phyloP scores from a whole-genome alignment of 2,888 invertebrate species.

The Dicranocentrus wangi region DNA sequence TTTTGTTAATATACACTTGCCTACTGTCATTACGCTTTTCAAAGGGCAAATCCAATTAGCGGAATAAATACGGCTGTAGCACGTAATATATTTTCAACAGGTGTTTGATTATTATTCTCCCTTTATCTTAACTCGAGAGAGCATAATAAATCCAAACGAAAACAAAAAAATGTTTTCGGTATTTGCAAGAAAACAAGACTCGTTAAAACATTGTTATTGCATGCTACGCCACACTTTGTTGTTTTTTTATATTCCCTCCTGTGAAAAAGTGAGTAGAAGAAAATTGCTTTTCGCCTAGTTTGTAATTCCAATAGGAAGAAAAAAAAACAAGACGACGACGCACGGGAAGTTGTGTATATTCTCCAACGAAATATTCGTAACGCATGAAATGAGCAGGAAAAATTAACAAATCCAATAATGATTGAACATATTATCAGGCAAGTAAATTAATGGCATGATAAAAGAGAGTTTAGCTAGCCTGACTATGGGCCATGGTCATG shows the following conservation, averaged over 20 bases:
- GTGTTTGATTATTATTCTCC: background rate
- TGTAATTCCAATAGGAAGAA: background rate
- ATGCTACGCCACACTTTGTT: constrained; percentile 2
- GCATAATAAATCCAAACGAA: background rate
- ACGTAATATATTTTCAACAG: background rate
- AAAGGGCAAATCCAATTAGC: constrained; percentile 13
- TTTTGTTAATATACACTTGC: too few relatives aligned
- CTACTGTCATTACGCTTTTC: too few relatives aligned
- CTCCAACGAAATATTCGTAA: background rate
- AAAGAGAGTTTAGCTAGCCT: background rate
- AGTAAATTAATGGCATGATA: constrained; percentile 12
- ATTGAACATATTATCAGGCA: constrained; percentile 1
- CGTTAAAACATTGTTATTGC: background rate
- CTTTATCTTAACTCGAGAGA: background rate
- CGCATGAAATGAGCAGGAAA: constrained; percentile 15
- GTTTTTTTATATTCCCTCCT: background rate
- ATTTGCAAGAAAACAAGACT: background rate
- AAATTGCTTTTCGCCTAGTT: background rate
- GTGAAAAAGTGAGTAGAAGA: background rate
- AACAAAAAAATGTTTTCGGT: too few relatives aligned
- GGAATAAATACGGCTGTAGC: background rate
- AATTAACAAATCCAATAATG: constrained; percentile 18
- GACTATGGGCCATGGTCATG: too few relatives aligned
- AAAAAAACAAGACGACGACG: background rate
- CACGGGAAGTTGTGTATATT: background rate